Evolutionary conservation across 2,113 vertebrate species (phyloP).

Genomic region (Dunckerocampus dactyliophorus): DNA sequence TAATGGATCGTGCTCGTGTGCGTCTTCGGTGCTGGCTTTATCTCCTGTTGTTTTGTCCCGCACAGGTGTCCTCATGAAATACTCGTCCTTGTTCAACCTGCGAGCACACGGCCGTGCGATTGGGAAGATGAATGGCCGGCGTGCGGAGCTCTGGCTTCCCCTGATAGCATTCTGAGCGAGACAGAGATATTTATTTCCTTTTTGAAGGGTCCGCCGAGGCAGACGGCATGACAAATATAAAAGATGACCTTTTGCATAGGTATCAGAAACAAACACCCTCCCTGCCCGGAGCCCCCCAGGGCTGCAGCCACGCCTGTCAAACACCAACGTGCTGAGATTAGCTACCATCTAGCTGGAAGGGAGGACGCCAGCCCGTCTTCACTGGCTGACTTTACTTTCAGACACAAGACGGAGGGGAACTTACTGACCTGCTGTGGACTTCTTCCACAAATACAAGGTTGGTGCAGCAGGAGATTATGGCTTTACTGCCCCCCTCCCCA

Average conservation of each 20-base stretch:
- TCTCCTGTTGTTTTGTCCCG: constrained; percentile 12
- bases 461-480: too few relatives aligned
- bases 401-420: neutral
- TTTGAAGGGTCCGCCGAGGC: constrained; percentile 40
- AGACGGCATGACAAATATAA: constrained; percentile 39
- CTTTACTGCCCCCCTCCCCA: too few relatives aligned
- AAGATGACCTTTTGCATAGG: constrained; percentile 67
- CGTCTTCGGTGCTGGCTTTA: neutral
- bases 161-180: constrained; percentile 51
- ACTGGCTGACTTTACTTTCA: constrained; percentile 44
- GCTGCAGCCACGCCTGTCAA: constrained; percentile 29
- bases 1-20: constrained; percentile 13
- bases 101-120: constrained; percentile 40
- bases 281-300: constrained; percentile 9
- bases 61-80: constrained; percentile 28
- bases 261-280: constrained; percentile 43
- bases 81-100: constrained; percentile 25
- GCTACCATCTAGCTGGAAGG: constrained; percentile 33
- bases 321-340: constrained; percentile 36
- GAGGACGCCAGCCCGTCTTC: constrained; percentile 9
- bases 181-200: constrained; percentile 12
- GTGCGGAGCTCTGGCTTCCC: constrained; percentile 38
- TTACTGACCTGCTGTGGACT: too few relatives aligned
- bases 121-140: constrained; percentile 48
- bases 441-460: too few relatives aligned